Percentiles rank a stretch among this genome's conserved stretches.
Evolutionary conservation across 2,888 invertebrate genomes (phyloP).

Genomic region (Anaspis maculata): DNA sequence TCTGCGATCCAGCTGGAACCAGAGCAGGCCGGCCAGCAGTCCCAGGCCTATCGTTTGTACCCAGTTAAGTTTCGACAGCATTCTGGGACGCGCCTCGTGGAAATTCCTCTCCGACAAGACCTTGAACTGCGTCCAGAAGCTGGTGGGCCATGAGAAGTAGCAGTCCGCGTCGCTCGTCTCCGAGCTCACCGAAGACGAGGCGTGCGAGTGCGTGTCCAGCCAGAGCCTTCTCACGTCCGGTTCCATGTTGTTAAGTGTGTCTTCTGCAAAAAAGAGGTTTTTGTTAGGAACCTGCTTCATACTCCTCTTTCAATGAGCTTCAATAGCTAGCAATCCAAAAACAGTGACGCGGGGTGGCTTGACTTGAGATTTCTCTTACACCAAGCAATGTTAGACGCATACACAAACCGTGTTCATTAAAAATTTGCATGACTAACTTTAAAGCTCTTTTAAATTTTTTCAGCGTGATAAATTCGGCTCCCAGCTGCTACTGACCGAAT

Average conservation of each 20-base stretch:
- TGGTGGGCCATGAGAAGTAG: slow-evolving; percentile 63
- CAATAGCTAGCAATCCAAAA: too few species aligned
- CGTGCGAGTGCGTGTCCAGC: slow-evolving; percentile 63
- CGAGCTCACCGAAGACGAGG: slow-evolving; percentile 54
- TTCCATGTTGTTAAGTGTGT: slow-evolving; percentile 43
- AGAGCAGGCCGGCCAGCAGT: slow-evolving; percentile 64
- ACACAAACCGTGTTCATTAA: too few species aligned
- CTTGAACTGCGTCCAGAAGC: slow-evolving; percentile 70
- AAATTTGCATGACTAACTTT: too few species aligned
- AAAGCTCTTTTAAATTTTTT: too few species aligned
- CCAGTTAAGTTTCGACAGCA: slow-evolving; percentile 71
- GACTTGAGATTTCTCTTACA: too few species aligned
- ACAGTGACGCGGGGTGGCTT: too few species aligned
- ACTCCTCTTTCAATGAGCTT: too few species aligned
- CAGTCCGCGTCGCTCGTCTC: slow-evolving; percentile 52
- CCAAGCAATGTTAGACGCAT: too few species aligned
- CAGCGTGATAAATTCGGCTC: too few species aligned
- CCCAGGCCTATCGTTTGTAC: slow-evolving; percentile 66
- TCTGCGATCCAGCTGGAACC: slow-evolving; percentile 68
- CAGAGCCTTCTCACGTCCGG: slow-evolving; percentile 60
- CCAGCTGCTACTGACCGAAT: too few species aligned
- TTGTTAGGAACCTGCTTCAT: too few species aligned
- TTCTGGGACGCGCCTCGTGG: slow-evolving; percentile 63
- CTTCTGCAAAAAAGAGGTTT: slow-evolving; percentile 39
- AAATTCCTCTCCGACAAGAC: slow-evolving; percentile 68